Conservation (phyloP, 2,797 vertebrate genomes). For the Pipistrellus nathusii region DNA sequence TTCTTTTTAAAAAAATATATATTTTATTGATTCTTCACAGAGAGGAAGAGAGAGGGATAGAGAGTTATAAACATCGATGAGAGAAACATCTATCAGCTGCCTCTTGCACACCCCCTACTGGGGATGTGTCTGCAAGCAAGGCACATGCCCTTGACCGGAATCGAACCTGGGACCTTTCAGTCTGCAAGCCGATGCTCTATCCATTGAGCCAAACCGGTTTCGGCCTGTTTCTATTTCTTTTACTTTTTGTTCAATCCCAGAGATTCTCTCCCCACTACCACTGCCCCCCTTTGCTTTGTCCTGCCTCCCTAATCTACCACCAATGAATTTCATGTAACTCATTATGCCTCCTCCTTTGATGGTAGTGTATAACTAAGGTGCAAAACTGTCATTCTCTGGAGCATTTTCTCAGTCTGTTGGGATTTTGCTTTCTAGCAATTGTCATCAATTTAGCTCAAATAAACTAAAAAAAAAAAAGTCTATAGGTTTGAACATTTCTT, state of each 20-base stretch:
- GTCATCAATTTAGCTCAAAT: background rate
- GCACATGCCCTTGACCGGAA: too few relatives aligned
- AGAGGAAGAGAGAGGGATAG: too few relatives aligned
- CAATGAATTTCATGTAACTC: background rate
- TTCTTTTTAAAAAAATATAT: too few relatives aligned
- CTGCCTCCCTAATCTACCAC: background rate
- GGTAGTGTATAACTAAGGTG: background rate
- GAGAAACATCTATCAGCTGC: too few relatives aligned
- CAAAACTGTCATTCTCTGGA: background rate
- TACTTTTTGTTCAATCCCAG: background rate
- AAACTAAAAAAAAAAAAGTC: background rate
- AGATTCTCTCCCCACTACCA: background rate
- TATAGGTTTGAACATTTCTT: background rate
- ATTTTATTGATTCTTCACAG: too few relatives aligned
- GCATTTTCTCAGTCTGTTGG: background rate
- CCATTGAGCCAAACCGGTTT: too few relatives aligned
- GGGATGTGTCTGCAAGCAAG: too few relatives aligned
- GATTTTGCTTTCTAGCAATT: background rate
- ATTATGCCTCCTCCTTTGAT: background rate
- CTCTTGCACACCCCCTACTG: too few relatives aligned
- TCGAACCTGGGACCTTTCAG: too few relatives aligned
- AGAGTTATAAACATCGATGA: too few relatives aligned
- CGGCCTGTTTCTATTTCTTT: background rate
- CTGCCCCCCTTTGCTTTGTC: background rate
- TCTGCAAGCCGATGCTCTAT: too few relatives aligned